Base-by-base conservation (phyloP, 2,888 invertebrate species). In the Nemurella pictetii region DNA sequence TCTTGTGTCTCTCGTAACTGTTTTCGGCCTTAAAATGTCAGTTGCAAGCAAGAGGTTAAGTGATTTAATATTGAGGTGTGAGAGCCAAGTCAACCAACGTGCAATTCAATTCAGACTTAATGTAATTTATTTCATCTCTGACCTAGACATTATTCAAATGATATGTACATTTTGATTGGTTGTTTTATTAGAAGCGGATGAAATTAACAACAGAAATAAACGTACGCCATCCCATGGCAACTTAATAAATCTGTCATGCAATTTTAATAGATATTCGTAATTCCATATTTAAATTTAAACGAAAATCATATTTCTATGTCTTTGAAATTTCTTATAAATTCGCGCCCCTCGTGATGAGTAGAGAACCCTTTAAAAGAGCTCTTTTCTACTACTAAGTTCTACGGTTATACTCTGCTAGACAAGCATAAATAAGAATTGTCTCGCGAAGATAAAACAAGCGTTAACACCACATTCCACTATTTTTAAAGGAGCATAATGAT, bases 91-190 rank as follows among this genome's bases (percentile, higher is more conserved):
- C 75, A 75, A 9, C 4, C 26, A 75, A 15, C 75, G 26, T 78
- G 78, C 78, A 28, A 78, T 78, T 78, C 78, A 78, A 78, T 78
- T 78, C 78, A 29, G 28, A 26, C 30, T 30, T 78, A 29, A 78
- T 30, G 9, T 28, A 30, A 28, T 78, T 78, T 29, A 29, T 78
- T 36, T 12, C 55, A 29, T 15, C 78, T 78, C 5, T 30, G 30
- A 12, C 78, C 78, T 78, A 27, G 75, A 78, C 78, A 30, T 28
- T 78, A 78, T 78, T 78, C 78, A 78, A 78, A 78, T 78, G 7
- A n/a, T 28, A 78, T 78, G 28, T 28, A 28, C 30, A 75, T 75
- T 75, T 75, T 75, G 27, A 75, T 75, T 75, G 75, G 75, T 75
- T 25, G 28, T 30, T 78, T 27, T 78, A 78, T 78, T 28, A 30